Percentiles rank a stretch among this genome's conserved stretches.
These are phyloP conservation scores for Microctonus aethiopoides DNA, from an alignment of 2,888 invertebrate genomes.

Conservation along the genomic window DNA sequence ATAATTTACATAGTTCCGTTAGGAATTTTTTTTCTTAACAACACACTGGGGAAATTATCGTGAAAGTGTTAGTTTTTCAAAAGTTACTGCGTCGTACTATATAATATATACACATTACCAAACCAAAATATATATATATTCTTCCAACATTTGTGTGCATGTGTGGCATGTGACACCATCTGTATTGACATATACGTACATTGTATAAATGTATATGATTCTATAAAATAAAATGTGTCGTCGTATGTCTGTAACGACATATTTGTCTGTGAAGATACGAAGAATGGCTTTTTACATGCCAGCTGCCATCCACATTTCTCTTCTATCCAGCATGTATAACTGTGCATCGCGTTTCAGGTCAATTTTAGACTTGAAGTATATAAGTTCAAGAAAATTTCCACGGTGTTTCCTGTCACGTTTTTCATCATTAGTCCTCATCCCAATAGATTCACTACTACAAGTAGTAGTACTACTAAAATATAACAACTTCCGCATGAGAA, in stretches of 20 bases:
- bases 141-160: background rate
- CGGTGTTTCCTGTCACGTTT: slow-evolving; percentile 28
- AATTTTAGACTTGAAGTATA: slow-evolving; percentile 8
- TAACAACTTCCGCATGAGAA: background rate
- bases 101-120: background rate
- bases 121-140: background rate
- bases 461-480: background rate
- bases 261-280: background rate
- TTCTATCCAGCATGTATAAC: background rate
- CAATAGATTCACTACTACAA: slow-evolving; percentile 4
- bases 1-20: background rate
- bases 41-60: background rate
- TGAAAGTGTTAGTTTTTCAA: too few relatives aligned
- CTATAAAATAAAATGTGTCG: background rate
- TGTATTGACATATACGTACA: background rate
- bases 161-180: background rate
- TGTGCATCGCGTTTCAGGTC: background rate
- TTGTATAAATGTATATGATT: too few relatives aligned
- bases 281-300: slow-evolving; percentile 14
- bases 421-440: background rate
- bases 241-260: background rate
- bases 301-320: slow-evolving; percentile 42
- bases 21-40: too few relatives aligned
- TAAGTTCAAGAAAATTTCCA: slow-evolving; percentile 17
- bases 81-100: background rate